Conservation (phyloP, 2,113 vertebrate species). For the Epinephelus cyanopodus region DNA sequence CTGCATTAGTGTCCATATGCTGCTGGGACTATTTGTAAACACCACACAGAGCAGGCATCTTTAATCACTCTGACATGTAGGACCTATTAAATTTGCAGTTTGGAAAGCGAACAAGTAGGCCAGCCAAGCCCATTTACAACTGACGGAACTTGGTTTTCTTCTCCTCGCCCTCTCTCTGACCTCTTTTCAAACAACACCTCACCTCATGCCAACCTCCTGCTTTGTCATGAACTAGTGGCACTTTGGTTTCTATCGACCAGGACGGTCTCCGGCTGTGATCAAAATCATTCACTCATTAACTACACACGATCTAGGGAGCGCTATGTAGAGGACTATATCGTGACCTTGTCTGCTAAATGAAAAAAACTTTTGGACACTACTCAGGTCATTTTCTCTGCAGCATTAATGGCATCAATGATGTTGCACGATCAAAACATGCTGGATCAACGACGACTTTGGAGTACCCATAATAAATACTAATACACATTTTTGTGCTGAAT, state of each 20-base stretch:
- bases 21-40: conserved; percentile 61
- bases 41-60: conserved; percentile 54
- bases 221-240: not conserved
- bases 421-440: not conserved
- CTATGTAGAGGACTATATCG: no score
- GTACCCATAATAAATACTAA: no score
- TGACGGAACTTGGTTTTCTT: conserved; percentile 22
- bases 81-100: conserved; percentile 45
- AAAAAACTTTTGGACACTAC: no score
- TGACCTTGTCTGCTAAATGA: no score
- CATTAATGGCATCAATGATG: no score
- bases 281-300: no score
- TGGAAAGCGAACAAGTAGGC: conserved; percentile 66
- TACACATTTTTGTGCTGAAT: no score
- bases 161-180: conserved; percentile 11
- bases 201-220: not conserved
- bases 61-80: conserved; percentile 57
- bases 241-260: not conserved
- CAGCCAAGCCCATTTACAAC: conserved; percentile 56
- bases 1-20: conserved; percentile 9
- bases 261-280: not conserved
- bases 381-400: no score
- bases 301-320: no score
- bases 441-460: not conserved
- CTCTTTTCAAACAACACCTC: conserved; percentile 22